Percentiles rank a stretch among this genome's conserved stretches.
Evolutionary conservation across 1,140 invertebrate genomes (phyloP).

Genomic region (Diuraphis noxia): DNA sequence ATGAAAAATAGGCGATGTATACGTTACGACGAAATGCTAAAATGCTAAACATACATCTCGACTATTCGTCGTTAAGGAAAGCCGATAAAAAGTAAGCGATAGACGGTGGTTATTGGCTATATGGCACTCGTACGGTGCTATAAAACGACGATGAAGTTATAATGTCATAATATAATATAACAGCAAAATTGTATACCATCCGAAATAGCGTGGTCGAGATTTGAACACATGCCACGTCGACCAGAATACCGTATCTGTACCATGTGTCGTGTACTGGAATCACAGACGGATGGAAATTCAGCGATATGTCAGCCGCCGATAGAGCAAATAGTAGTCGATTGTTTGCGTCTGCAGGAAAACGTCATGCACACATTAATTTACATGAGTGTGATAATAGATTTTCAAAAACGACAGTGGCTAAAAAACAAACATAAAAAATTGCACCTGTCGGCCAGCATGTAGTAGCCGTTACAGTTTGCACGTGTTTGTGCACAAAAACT

Average conservation of each 20-base stretch:
- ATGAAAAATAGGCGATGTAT: not conserved
- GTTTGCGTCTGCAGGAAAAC: not conserved
- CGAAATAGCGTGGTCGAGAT: not conserved
- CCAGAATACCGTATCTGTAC: slow-evolving; percentile 24
- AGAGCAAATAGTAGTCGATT: not conserved
- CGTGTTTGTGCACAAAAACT: not conserved
- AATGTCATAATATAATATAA: not conserved
- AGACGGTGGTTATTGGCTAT: too few relatives aligned
- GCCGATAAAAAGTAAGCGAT: not conserved
- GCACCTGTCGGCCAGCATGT: slow-evolving; percentile 23
- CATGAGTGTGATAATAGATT: not conserved
- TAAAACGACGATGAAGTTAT: too few relatives aligned
- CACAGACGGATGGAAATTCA: not conserved
- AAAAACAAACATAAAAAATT: not conserved
- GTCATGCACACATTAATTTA: not conserved
- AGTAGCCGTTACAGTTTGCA: not conserved
- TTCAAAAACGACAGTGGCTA: not conserved
- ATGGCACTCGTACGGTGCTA: too few relatives aligned
- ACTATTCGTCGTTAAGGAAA: not conserved
- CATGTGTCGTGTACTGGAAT: not conserved
- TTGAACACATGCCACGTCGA: slow-evolving; percentile 13
- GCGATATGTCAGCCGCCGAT: slow-evolving; percentile 13
- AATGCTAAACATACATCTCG: not conserved
- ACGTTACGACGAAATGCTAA: not conserved
- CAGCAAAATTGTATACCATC: not conserved